Evolutionary conservation across 2,797 vertebrate genomes (phyloP), one percentile per base, ranked within the genome.

Genomic region (Pelodytes ibericus): DNA sequence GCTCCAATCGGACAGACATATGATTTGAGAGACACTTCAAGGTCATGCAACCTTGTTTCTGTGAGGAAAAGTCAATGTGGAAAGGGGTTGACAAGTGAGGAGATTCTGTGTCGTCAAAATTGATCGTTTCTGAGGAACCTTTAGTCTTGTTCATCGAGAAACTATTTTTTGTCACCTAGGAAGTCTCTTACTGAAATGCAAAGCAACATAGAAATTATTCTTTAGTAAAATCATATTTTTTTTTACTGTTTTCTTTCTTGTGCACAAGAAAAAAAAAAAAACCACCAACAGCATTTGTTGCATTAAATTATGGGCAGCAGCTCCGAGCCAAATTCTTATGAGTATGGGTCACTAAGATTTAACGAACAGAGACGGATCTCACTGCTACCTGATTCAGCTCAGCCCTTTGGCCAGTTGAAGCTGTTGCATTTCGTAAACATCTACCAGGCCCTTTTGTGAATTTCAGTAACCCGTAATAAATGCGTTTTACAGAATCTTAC

Each of bases 11-110:
- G 78, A 74, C 77, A 80, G n/a, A n/a, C n/a, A n/a, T n/a, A n/a
- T n/a, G 75, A 76, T 82, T 84, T 77, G 83, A 87, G 81, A 80
- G 71, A 74, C 65, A 36, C 77, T 64, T 82, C 80, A 83, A 82
- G 84, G 85, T 83, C 85, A 81, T 81, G 31, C 73, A 80, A 53
- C 81, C 72, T 84, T 82, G 61, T 67, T 61, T 39, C 25, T 25
- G 25, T 31, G 49, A 47, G 47, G 30, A 68, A 67, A 29, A 59
- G 22, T n/a, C 7, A 18, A 47, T 22, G 69, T 30, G 33, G 56
- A 59, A 60, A 82, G n/a, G 60, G 33, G 39, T 51, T 64, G 76
- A 59, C 72, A 82, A 72, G 69, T 49, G 20, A 56, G 18, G 30
- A 22, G 7, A 9, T 8, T 26, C 18, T 27, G 16, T 31, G 20